Conservation (phyloP, 2,888 invertebrate genomes). For the Tetropium fuscum region DNA sequence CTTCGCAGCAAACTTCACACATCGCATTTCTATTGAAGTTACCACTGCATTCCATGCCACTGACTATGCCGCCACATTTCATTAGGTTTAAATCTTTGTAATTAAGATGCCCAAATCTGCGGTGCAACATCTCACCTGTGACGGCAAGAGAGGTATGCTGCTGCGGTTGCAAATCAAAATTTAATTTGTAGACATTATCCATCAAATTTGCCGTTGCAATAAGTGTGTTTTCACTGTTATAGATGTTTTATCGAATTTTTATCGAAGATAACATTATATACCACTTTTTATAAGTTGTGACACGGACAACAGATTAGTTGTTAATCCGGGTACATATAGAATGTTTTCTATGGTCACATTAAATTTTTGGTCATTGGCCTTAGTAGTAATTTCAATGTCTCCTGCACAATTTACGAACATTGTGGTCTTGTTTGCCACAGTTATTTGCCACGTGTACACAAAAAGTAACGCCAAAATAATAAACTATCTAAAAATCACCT, state of each 20-base stretch:
- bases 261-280: slow-evolving; percentile 41
- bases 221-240: background rate
- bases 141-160: slow-evolving; percentile 8
- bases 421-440: slow-evolving; percentile 40
- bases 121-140: slow-evolving; percentile 35
- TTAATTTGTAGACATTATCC: slow-evolving; percentile 43
- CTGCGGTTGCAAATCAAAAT: slow-evolving; percentile 4
- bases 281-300: slow-evolving; percentile 44
- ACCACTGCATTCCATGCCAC: background rate
- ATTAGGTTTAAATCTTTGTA: slow-evolving; percentile 23
- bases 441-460: no score
- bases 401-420: slow-evolving; percentile 41
- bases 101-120: slow-evolving; percentile 40
- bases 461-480: no score
- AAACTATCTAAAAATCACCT: no score
- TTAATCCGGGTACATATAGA: slow-evolving; percentile 43
- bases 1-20: slow-evolving; percentile 44
- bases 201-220: slow-evolving; percentile 39
- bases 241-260: no score
- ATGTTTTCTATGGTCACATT: slow-evolving; percentile 33
- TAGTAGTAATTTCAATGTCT: slow-evolving; percentile 38
- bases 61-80: slow-evolving; percentile 15
- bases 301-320: slow-evolving; percentile 49
- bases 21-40: slow-evolving; percentile 1
- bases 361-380: slow-evolving; percentile 30